Base-by-base conservation (phyloP, 2,113 vertebrate species). In the Brienomyrus brachyistius region DNA sequence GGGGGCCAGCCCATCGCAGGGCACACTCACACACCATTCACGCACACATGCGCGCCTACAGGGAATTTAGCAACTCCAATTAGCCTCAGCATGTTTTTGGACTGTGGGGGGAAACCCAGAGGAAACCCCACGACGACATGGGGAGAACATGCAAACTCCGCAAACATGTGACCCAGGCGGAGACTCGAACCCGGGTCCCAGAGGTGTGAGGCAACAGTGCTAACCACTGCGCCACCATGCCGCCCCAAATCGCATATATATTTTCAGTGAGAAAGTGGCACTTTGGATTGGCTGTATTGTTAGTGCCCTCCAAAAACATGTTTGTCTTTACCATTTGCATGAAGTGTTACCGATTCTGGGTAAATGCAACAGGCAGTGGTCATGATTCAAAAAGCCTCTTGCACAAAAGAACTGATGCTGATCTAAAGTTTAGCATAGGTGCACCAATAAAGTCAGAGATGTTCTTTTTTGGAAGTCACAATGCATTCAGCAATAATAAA, bases 381-480 rank as follows among this genome's bases (percentile, higher is more conserved):
- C 94, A 92, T 87, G 88, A 91, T 90, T 91, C 90, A 84, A 91
- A 91, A 94, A 91, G 92, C 90, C 8, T 47, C 52, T 89, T 88
- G 13, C 91, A 90, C 85, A 93, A 87, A 92, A 87, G 91, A 50
- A 82, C 77, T 90, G 91, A 91, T 91, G 91, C 91, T 90, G 90
- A 92, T 88, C 89, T 89, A 43, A 89, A 90, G 86, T 91, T 89
- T 89, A 54, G 88, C 91, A 54, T 88, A 62, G 88, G 87, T 80
- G 35, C 43, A 40, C 19, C 74, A 80, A 21, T 80, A 19, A 40
- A 77, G 5, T 21, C 70, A 15, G 13, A 40, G 31, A 31, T 35
- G n/a, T 11, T 74, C n/a, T 27, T 35, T 74, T 35, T 74, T 74
- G 62, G 62, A 77, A 19, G 70, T 77, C 70, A 77, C 70, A 77